Evolutionary conservation across 2,797 vertebrate species (phyloP), one percentile per base, ranked within the genome.

Genomic region (Poeciliopsis turneri): DNA sequence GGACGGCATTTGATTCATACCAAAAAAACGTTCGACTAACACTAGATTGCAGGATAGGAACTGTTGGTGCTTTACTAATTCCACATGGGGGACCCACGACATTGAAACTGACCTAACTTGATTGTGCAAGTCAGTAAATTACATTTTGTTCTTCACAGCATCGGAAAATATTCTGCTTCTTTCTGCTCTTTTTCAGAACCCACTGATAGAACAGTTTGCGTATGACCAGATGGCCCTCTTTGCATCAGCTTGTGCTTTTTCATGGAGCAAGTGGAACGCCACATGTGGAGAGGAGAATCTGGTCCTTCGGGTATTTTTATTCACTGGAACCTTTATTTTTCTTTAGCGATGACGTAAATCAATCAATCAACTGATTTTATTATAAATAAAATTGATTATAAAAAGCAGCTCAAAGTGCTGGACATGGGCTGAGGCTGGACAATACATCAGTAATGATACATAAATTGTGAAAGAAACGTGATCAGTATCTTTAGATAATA

Each of bases 251-350:
- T 96, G 96, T 47, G 95, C 96, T 2, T 99, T 98, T 88, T 88
- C 95, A 0, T 95, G 96, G 97, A 99, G 98, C 94, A 96, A 93
- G 78, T 99, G 98, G 98, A 99, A 99, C 12, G 16, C 82, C n/a
- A 73, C 83, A 49, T 97, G 96, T 68, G 93, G 94, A 23, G 81
- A 90, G 3, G 92, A 96, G 10, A 92, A 94, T 57, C 84, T 97
- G 0, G 81, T 98, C 61, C 80, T 99, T 82, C 95, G 96, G 97
- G 97, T 98, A 76, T 43, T 61, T 15, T 4, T 45, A 2, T 53
- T 72, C 28, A 6, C 1, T 5, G 20, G 13, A 69, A 45, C 20
- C 12, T 43, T 43, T 6, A 43, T 69, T 43, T 69, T n/a, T 25
- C 20, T 69, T 41, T 69, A 25, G 18, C 45, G 3, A n/a, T 15